Evolutionary conservation across 2,888 invertebrate genomes (phyloP).

Genomic region (Patella pellucida): DNA sequence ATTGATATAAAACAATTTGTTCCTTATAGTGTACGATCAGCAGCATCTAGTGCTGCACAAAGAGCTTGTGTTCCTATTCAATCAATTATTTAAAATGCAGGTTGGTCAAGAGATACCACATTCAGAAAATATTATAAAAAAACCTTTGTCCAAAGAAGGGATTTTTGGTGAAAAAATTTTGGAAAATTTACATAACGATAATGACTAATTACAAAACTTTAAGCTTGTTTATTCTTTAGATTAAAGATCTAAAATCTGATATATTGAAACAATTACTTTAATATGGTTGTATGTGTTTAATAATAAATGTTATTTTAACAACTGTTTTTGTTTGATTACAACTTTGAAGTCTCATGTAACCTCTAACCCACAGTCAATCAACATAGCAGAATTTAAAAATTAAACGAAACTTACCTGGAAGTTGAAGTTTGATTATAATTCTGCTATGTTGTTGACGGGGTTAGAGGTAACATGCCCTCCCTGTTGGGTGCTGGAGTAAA

Average conservation of each 20-base stretch:
- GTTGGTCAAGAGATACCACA: background rate
- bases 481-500: background rate
- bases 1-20: slow-evolving; percentile 9
- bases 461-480: background rate
- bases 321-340: background rate
- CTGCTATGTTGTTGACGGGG: background rate
- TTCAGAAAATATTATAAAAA: slow-evolving; percentile 15
- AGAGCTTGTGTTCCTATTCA: slow-evolving; percentile 4
- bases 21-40: background rate
- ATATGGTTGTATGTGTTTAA: too few species aligned
- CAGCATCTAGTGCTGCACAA: slow-evolving; percentile 12
- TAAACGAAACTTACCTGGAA: too few species aligned
- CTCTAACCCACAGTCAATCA: background rate
- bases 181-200: background rate
- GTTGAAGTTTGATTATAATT: too few species aligned
- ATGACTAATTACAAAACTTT: background rate
- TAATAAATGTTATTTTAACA: too few species aligned
- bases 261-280: too few species aligned
- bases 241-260: too few species aligned
- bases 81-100: slow-evolving; percentile 12
- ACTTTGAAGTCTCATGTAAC: background rate
- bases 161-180: background rate
- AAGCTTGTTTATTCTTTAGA: background rate
- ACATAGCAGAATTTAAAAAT: background rate
- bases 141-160: background rate